Percentiles rank a stretch among this genome's conserved stretches.
phyloP scores from a whole-genome alignment of 2,113 vertebrate genomes.

The Ciconia maguari region DNA sequence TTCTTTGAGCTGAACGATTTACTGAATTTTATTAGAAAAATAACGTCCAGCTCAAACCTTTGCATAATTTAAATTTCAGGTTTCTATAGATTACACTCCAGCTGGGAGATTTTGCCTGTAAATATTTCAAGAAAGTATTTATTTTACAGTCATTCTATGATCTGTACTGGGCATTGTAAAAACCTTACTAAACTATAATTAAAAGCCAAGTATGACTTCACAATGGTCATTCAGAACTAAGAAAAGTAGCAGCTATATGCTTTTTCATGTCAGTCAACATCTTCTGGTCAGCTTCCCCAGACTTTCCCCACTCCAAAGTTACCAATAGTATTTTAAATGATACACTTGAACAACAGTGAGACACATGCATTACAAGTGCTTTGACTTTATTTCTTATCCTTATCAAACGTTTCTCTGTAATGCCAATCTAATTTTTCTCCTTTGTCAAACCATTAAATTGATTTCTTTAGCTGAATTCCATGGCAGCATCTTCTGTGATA shows the following conservation, averaged over 20 bases:
- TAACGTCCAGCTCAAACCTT: not conserved
- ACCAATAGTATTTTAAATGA: not conserved
- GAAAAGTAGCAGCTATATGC: not conserved
- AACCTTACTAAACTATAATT: not conserved
- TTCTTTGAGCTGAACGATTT: not conserved
- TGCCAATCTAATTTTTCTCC: constrained; percentile 23
- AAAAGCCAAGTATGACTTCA: not conserved
- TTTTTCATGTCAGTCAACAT: not conserved
- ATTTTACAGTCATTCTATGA: not conserved
- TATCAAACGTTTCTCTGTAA: constrained; percentile 23
- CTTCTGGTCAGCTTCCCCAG: not conserved
- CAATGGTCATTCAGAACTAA: not conserved
- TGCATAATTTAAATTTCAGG: not conserved
- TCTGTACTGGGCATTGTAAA: not conserved
- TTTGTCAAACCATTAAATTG: constrained; percentile 4
- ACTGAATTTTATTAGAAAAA: not conserved
- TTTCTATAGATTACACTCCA: not conserved
- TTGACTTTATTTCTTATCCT: constrained; percentile 9
- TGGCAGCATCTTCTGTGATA: constrained; percentile 2
- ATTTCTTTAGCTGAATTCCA: constrained; percentile 22
- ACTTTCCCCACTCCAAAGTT: not conserved
- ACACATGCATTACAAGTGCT: not conserved
- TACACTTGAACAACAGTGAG: not conserved
- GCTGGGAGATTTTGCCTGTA: not conserved
- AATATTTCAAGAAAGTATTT: not conserved